Percentiles rank a stretch among this genome's conserved stretches.
These are phyloP conservation scores for Latrodectus hesperus DNA, from an alignment of 2,888 invertebrate genomes.

Conservation along the genomic window DNA sequence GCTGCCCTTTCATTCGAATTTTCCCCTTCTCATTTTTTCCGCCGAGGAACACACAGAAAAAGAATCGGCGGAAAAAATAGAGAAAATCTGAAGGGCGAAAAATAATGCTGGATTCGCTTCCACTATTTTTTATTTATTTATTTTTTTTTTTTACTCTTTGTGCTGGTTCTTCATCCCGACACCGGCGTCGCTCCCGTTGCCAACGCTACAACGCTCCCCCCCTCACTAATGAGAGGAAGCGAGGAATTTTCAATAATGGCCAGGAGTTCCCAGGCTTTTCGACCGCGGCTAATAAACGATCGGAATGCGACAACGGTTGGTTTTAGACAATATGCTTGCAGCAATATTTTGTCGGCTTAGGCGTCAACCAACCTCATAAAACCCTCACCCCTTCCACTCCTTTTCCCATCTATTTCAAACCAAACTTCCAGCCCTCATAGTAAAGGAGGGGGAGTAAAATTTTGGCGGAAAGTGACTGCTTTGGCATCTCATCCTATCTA, in stretches of 20 bases:
- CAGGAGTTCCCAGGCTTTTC: slow-evolving; percentile 45
- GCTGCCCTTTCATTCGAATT: slow-evolving; percentile 37
- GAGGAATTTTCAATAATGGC: slow-evolving; percentile 70
- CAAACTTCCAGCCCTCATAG: slow-evolving; percentile 20
- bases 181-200: slow-evolving; percentile 20
- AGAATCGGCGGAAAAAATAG: slow-evolving; percentile 11
- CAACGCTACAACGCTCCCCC: slow-evolving; percentile 37
- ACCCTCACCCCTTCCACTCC: slow-evolving; percentile 64
- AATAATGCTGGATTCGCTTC: slow-evolving; percentile 43
- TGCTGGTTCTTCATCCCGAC: slow-evolving; percentile 31
- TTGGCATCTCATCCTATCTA: slow-evolving; percentile 34
- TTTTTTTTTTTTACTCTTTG: slow-evolving; percentile 29
- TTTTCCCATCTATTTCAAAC: slow-evolving; percentile 49
- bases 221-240: slow-evolving; percentile 62
- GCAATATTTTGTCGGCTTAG: slow-evolving; percentile 71
- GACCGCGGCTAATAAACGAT: slow-evolving; percentile 69
- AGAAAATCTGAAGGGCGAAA: slow-evolving; percentile 6
- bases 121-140: slow-evolving; percentile 15
- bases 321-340: slow-evolving; percentile 70
- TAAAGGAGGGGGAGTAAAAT: slow-evolving; percentile 17
- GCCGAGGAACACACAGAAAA: slow-evolving; percentile 4
- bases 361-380: slow-evolving; percentile 70
- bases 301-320: slow-evolving; percentile 71
- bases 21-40: slow-evolving; percentile 11
- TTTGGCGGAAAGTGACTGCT: slow-evolving; percentile 48